These are phyloP conservation scores for Griposia aprilina DNA, from an alignment of 2,888 invertebrate genomes.

Conservation along the genomic window DNA sequence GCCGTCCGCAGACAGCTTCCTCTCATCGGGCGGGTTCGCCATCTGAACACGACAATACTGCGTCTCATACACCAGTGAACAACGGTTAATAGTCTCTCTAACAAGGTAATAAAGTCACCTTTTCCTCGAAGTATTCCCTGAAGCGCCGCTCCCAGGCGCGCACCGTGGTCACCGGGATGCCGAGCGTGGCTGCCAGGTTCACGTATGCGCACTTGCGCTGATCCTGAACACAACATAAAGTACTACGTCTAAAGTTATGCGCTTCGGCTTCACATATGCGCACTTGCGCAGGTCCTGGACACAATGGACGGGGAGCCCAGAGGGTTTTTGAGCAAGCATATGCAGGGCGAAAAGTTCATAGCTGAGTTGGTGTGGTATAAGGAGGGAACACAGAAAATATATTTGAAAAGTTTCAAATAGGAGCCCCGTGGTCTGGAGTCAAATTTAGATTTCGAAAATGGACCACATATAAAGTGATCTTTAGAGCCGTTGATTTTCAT, in stretches of 20 bases:
- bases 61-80: conserved; percentile 1
- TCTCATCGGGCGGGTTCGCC: neutral
- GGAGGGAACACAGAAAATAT: too few relatives aligned
- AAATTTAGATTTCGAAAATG: too few relatives aligned
- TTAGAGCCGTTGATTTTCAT: too few relatives aligned
- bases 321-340: too few relatives aligned
- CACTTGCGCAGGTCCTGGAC: too few relatives aligned
- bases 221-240: conserved; percentile 19
- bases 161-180: neutral
- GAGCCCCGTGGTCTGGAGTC: too few relatives aligned
- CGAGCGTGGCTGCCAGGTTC: neutral
- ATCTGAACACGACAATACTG: conserved; percentile 7
- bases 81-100: neutral
- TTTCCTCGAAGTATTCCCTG: conserved; percentile 18
- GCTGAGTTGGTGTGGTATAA: too few relatives aligned
- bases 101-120: conserved; percentile 16
- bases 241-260: neutral
- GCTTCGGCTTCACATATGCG: neutral
- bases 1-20: neutral
- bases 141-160: conserved; percentile 42
- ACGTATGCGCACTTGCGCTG: conserved; percentile 24
- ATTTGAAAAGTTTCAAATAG: too few relatives aligned
- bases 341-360: too few relatives aligned
- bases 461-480: too few relatives aligned
- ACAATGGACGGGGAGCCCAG: neutral